Base-by-base conservation (phyloP, 1,140 invertebrate species). In the Lasaia peninsularis region DNA sequence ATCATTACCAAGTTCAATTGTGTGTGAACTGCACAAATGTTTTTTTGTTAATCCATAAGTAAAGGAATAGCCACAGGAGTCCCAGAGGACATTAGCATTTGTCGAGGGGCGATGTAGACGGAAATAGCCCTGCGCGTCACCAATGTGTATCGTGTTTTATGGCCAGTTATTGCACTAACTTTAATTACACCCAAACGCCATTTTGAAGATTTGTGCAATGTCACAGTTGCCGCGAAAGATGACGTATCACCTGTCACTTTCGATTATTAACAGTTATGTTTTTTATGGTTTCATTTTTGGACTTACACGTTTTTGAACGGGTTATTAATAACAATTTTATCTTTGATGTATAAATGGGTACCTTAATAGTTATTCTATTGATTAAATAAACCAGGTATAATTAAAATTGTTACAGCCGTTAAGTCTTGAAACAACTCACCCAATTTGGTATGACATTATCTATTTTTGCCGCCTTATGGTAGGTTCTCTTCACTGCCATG, bases 21-120 rank as follows among this genome's bases (percentile, higher is more conserved):
- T n/a, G 24, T 7, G 24, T 28, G 24, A 6, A 7, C 5, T 6
- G 2, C 8, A 7, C 24, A 28, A 4, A 28, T 6, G 8, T 28
- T 4, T 28, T 28, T 28, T 28, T 24, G 5, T 28, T 28, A 28
- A 28, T 28, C 24, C 24, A 6, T 28, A 28, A 28, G 24, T 7
- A 44, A 44, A 44, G 18, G 18, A 44, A 10, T 44, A 44, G 40
- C 40, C 40, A 44, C 40, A 20, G 40, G 40, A 48, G 18, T 34
- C 78, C 80, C 77, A 79, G 77, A 82, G 80, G 80, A 80, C 83
- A 75, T 86, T 86, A 86, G 83, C 83, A 86, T 84, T 86, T 86
- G 76, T 77, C 71, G 79, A 73, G 80, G 69, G 78, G 82, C 74
- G 73, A 65, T 68, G 74, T 53, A 69, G 69, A 80, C 83, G 59